These are phyloP conservation scores for Acanthaster planci DNA, from an alignment of 35 echinoderm and acorn worm species.

Conservation along the genomic window DNA sequence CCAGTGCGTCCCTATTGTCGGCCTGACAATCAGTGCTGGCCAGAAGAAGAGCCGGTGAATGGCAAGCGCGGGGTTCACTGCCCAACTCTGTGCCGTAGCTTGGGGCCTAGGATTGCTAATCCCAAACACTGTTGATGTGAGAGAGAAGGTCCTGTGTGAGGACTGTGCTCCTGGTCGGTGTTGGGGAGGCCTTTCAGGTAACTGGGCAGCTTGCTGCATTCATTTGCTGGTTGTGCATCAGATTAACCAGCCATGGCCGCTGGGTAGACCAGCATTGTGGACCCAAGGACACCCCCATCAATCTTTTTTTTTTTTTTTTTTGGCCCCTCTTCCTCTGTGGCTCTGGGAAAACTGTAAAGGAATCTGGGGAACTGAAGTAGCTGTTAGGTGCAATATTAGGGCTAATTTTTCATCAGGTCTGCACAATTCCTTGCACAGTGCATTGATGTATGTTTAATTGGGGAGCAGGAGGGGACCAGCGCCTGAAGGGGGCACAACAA, in stretches of 20 bases:
- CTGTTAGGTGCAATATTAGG: slow-evolving; percentile 20
- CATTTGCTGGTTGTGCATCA: neutral
- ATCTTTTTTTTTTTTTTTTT: neutral
- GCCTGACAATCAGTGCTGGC: slow-evolving; percentile 18
- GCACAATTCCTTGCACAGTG: slow-evolving; percentile 9
- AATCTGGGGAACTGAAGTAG: neutral
- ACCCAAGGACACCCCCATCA: slow-evolving; percentile 14
- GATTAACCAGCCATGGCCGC: slow-evolving; percentile 23
- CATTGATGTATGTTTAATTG: slow-evolving; percentile 29
- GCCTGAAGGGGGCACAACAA: slow-evolving; percentile 13
- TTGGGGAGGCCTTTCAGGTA: slow-evolving; percentile 13
- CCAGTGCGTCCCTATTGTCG: slow-evolving; percentile 1
- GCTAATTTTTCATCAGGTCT: slow-evolving; percentile 20
- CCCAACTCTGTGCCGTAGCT: neutral
- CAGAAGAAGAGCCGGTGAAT: neutral
- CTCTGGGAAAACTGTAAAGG: neutral
- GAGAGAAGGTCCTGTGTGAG: neutral
- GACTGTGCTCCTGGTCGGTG: neutral
- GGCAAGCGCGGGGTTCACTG: neutral
- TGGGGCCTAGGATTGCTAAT: slow-evolving; percentile 15
- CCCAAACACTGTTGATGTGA: neutral
- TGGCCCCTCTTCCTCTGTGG: neutral
- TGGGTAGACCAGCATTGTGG: neutral
- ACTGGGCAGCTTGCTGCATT: neutral
- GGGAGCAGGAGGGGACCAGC: slow-evolving; percentile 1